Evolutionary conservation across 1,140 invertebrate genomes (phyloP).

Genomic region (Zaprionus capensis): DNA sequence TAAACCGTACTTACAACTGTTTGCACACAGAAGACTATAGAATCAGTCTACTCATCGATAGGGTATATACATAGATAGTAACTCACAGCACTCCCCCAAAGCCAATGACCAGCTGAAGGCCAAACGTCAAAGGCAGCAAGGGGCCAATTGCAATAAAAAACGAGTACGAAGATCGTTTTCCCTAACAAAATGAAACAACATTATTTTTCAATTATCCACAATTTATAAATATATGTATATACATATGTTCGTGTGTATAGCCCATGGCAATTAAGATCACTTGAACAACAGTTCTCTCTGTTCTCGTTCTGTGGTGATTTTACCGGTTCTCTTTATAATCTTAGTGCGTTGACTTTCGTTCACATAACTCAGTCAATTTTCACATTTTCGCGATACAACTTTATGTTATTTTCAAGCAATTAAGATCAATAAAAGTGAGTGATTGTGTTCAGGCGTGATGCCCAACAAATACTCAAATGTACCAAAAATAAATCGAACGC

Average conservation of each 20-base stretch:
- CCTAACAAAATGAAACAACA: neutral
- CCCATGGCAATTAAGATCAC: too few species aligned
- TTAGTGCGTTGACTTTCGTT: neutral
- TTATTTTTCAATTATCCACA: too few species aligned
- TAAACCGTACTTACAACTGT: too few species aligned
- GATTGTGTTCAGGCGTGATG: neutral
- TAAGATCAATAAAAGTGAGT: constrained; percentile 48
- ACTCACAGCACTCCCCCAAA: neutral
- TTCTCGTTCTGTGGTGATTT: neutral
- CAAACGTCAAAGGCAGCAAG: neutral
- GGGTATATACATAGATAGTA: neutral
- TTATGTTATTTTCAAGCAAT: constrained; percentile 36
- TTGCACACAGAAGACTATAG: too few species aligned
- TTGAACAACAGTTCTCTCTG: neutral
- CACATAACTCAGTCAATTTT: neutral
- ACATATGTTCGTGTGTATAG: too few species aligned
- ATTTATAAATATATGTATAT: too few species aligned
- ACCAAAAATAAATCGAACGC: too few species aligned
- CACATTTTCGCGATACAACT: neutral
- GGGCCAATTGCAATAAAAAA: neutral
- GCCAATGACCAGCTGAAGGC: constrained; percentile 24
- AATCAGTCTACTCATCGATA: neutral
- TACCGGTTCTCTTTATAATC: neutral
- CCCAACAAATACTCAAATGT: neutral
- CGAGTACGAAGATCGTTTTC: constrained; percentile 12